Base-by-base conservation (phyloP, 2,888 invertebrate genomes). In the Dimorphilus gyrociliatus region DNA sequence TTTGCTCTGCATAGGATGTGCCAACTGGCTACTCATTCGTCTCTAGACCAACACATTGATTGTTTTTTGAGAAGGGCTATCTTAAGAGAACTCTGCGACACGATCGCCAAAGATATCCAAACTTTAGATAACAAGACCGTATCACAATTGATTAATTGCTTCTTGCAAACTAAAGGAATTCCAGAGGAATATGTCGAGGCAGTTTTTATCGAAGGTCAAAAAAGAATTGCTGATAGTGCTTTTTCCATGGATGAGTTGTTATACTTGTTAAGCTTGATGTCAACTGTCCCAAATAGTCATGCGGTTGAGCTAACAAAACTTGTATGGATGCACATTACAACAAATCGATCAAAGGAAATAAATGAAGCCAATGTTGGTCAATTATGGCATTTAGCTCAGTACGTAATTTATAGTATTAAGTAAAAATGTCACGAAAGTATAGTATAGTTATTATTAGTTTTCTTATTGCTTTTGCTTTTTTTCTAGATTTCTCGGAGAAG, bases 281-380 rank as follows among this genome's bases (percentile, higher is more conserved):
- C 67, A 10, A 58, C 56, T 29, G 68, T 70, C 45, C 67, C 55
- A 19, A 38, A 42, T 26, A 65, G 69, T 51, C 58, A 64, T 16
- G 65, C 68, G 16, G 66, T n/a, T n/a, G n/a, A 66, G 10, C 41
- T 49, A 6, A 65, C 73, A 34, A 75, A 77, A 42, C 71, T 72
- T 48, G 54, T 76, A 23, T 77, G 76, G 76, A 64, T 71, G 34
- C 75, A 74, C 7, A 68, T 77, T 43, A n/a, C n/a, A n/a, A 57
- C 69, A 14, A 70, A 69, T 36, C 67, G 66, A 32, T 69, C 72
- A 42, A 50, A 63, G 19, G 68, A 72, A 17, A 72, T 77, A 23
- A 60, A 68, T 53, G 68, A 68, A 34, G 56, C 55, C 7, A 73
- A 73, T 49, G 65, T 76, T 34, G 62, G 69, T 2, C 49, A 66